Evolutionary conservation across 2,888 invertebrate species (phyloP), one percentile per base, ranked within the genome.

Genomic region (Eumerus sabulonum): DNA sequence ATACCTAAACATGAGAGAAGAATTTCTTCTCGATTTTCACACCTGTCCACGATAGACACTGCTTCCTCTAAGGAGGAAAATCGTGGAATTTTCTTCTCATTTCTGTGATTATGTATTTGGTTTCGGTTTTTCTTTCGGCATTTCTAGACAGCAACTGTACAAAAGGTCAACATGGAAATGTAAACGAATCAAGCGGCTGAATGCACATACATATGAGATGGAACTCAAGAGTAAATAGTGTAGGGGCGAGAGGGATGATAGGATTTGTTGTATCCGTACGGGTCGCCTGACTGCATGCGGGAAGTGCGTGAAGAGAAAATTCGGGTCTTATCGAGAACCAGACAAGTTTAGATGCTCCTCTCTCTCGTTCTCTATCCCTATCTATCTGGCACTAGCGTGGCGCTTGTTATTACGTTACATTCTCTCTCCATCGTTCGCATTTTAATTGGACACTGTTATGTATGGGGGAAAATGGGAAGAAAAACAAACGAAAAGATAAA

Each of bases 141-240:
- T 27, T 27, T 27, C 27, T 7, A 27, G 27, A 27, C 27, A 27
- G 38, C 44, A 64, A 64, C 63, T 64, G 63, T 64, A 64, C 63
- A 44, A 54, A 54, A 51, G 14, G 48, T 48, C 13, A 27, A 7
- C 27, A 7, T 4, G 27, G 27, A 27, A 27, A 27, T 27, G 2
- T 27, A 27, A 27, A 27, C 7, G 2, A 4, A 27, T 7, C 27
- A 7, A 27, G 27, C 7, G 27, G 2, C 27, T 27, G 27, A 27
- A 7, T 27, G 7, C 27, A n/a, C n/a, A n/a, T n/a, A n/a, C n/a
- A n/a, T n/a, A n/a, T n/a, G n/a, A n/a, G 36, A 36, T 11, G 36
- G 11, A 36, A 11, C 36, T 36, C 36, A 36, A n/a, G n/a, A n/a
- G 36, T 36, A 5, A 36, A 11, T 9, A 36, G 36, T 5, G 36